Evolutionary conservation across 1,140 invertebrate species (phyloP), one percentile per base, ranked within the genome.

Genomic region (Holotrichia oblita): DNA sequence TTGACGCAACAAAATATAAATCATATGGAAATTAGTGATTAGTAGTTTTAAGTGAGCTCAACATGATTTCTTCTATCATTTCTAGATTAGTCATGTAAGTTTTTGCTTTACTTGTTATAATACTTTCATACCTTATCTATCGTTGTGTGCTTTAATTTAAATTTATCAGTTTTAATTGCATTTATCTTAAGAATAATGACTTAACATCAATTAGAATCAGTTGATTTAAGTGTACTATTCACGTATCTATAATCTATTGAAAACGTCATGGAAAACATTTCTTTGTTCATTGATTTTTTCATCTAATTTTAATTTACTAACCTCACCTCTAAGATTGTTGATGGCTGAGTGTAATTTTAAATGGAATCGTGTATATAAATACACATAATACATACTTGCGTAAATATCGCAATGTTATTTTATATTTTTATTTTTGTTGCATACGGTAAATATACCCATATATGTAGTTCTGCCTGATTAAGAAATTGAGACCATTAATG

Each of bases 51-150:
- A 73, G 72, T 73, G 72, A 73, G 72, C 72, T 73, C 74, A 76
- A 44, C 9, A 76, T 76, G 74, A 76, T 76, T 55, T 76, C 74
- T 55, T 76, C 74, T 40, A 76, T 76, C n/a, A 76, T 76, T 12
- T 76, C 74, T 76, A 76, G 74, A 55, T 42, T 76, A 76, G 74
- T 76, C 41, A 76, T 76, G 74, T 76, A 76, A 76, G 74, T 76
- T 76, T 44, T 48, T 76, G 48, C 22, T 79, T 55, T 74, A 78
- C 22, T 77, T 69, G 44, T 64, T n/a, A 78, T 48, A 20, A 3
- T 0, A 17, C 61, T 27, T 64, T 64, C 6, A 64, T 48, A 6
- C 40, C 40, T 8, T n/a, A n/a, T n/a, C n/a, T n/a, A n/a, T n/a
- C n/a, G n/a, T n/a, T n/a, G n/a, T n/a, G n/a, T n/a, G n/a, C n/a